Evolutionary conservation across 1,140 invertebrate genomes (phyloP), one percentile per base, ranked within the genome.

Genomic region (Lithobius niger): DNA sequence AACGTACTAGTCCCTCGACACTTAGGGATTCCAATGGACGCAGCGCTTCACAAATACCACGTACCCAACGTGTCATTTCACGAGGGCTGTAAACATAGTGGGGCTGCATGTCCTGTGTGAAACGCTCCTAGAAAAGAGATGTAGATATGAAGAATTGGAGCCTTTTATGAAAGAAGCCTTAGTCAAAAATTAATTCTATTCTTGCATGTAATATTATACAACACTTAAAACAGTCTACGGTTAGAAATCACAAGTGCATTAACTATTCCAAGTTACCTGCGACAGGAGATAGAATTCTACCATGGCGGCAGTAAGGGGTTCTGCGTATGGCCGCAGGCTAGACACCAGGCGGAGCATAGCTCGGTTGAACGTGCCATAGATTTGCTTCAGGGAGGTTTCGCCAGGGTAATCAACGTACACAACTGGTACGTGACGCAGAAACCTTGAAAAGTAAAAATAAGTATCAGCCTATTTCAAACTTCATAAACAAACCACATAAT

Each of bases 331-430:
- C 62, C 88, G 80, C 18, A 99, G 71, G 0, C 83, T 79, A 0
- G 94, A 92, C 62, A 95, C 84, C 65, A 97, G 75, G 31, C 93
- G 79, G 2, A 99, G 74, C 93, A 99, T 97, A 4, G 96, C 95
- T 57, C 95, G 79, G 45, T 90, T 95, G 73, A 98, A 99, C 27
- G 95, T 98, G 56, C 93, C 93, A 71, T 98, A 98, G 71, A 98
- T 99, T 75, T 99, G 90, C 72, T 93, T 93, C 0, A 98, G 76
- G 2, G 95, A 98, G 0, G 87, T 90, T 71, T 97, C 91, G 57
- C 95, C 96, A 3, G 97, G 97, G 72, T 99, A 99, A 74, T 99
- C 97, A 22, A 99, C 97, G 70, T 99, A 99, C 58, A 99, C 93
- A 27, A 99, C 89, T 3, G 97, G 96, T 13, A 99, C 95, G 67